Conservation (phyloP, 2,113 vertebrate species). For the Platysternon megacephalum region DNA sequence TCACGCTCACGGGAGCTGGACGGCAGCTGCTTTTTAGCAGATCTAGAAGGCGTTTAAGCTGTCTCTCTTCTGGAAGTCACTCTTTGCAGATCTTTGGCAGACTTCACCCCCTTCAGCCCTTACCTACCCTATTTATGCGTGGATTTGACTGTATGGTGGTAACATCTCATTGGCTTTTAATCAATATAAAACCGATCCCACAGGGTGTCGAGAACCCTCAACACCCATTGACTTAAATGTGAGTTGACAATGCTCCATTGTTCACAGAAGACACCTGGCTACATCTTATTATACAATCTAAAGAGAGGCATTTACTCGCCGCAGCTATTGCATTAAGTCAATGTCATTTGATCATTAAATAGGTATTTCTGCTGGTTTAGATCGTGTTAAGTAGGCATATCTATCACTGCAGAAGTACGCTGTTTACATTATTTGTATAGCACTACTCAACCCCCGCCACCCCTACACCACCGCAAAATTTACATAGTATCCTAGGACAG, state of each 20-base stretch:
- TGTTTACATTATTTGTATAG: neutral
- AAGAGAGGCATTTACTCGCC: conserved; percentile 32
- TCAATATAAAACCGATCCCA: conserved; percentile 9
- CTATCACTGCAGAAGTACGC: neutral
- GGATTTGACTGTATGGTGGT: neutral
- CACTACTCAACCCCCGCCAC: neutral
- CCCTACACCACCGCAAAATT: conserved; percentile 12
- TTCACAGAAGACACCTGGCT: conserved; percentile 8
- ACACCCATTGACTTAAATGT: neutral
- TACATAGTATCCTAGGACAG: conserved; percentile 4
- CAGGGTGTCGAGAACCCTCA: neutral
- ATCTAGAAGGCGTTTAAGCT: neutral
- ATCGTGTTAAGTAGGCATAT: conserved; percentile 7
- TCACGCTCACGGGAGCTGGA: neutral
- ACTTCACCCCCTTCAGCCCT: neutral
- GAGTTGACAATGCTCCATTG: neutral
- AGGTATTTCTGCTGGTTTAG: conserved; percentile 8
- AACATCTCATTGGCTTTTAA: neutral
- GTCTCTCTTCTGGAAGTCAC: neutral
- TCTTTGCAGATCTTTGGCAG: neutral
- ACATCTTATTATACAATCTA: conserved; percentile 27
- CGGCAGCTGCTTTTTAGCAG: too few relatives aligned
- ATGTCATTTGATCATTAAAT: conserved; percentile 15
- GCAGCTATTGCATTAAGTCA: conserved; percentile 33
- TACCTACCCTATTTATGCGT: neutral